Evolutionary conservation across 2,888 invertebrate species (phyloP).

Genomic region (Mechanitis messenoides): DNA sequence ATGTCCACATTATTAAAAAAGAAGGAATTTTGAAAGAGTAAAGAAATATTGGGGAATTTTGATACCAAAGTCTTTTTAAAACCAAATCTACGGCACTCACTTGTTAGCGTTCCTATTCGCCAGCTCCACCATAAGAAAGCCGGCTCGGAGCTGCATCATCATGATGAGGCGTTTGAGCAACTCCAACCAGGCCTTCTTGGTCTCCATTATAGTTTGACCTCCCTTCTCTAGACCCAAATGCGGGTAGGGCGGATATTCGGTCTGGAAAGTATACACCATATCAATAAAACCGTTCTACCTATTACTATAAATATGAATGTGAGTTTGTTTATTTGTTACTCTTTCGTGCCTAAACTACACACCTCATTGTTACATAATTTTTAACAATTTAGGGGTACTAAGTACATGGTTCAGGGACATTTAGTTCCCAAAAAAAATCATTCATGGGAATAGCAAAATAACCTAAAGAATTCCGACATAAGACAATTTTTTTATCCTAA

Average conservation of each 20-base stretch:
- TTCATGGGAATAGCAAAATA: too few relatives aligned
- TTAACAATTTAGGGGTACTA: too few relatives aligned
- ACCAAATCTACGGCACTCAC: conserved; percentile 40
- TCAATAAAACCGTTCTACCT: background rate
- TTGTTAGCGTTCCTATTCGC: conserved; percentile 52
- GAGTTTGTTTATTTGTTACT: background rate
- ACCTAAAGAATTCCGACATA: too few relatives aligned
- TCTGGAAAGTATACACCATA: conserved; percentile 19
- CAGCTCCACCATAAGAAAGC: conserved; percentile 40
- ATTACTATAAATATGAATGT: background rate
- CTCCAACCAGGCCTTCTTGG: conserved; percentile 47
- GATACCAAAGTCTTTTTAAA: background rate
- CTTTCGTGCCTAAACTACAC: too few relatives aligned
- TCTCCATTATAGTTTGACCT: conserved; percentile 43
- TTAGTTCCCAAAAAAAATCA: too few relatives aligned
- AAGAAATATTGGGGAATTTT: background rate
- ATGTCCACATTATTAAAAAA: too few relatives aligned
- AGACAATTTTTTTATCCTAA: too few relatives aligned
- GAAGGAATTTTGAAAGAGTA: too few relatives aligned
- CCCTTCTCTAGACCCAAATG: conserved; percentile 55
- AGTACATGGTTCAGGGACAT: too few relatives aligned
- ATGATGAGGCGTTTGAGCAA: conserved; percentile 42
- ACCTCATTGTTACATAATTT: too few relatives aligned
- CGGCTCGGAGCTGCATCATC: conserved; percentile 39
- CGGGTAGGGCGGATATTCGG: conserved; percentile 34